These are phyloP conservation scores for Rhysida immarginata DNA, from an alignment of 1,140 invertebrate species.

Conservation along the genomic window DNA sequence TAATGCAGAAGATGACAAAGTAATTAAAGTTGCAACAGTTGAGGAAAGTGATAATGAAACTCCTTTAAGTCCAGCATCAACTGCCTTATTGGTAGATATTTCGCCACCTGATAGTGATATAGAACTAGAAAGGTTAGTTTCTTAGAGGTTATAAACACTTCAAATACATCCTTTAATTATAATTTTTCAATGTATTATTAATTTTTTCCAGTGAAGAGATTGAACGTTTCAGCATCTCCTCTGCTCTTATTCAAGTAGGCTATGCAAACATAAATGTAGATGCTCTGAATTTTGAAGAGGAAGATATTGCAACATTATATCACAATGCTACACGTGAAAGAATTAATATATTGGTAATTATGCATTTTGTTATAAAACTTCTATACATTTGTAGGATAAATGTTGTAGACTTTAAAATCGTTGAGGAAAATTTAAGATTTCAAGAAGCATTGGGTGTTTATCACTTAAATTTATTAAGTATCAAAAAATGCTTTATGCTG, in stretches of 20 bases:
- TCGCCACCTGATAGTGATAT: slow-evolving; percentile 19
- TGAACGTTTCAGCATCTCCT: slow-evolving; percentile 26
- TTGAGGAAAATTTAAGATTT: too few relatives aligned
- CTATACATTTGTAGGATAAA: too few relatives aligned
- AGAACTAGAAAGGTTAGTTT: slow-evolving; percentile 21
- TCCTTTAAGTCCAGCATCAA: slow-evolving; percentile 40
- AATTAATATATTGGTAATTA: slow-evolving; percentile 41
- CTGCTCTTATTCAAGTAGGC: slow-evolving; percentile 18
- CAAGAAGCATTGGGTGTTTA: too few relatives aligned
- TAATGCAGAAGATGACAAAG: too few relatives aligned
- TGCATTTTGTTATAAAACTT: too few relatives aligned
- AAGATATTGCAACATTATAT: slow-evolving; percentile 38
- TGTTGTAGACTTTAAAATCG: too few relatives aligned
- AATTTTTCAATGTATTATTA: background rate
- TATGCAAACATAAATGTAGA: slow-evolving; percentile 25
- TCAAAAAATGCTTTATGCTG: too few relatives aligned
- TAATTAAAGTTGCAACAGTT: slow-evolving; percentile 37
- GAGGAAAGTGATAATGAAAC: slow-evolving; percentile 39
- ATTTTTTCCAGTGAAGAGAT: slow-evolving; percentile 21
- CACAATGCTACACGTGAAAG: slow-evolving; percentile 42
- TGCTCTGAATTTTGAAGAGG: slow-evolving; percentile 31
- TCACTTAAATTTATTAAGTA: too few relatives aligned
- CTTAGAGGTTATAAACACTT: background rate
- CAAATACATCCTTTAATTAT: background rate
- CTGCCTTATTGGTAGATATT: slow-evolving; percentile 17